Evolutionary conservation across 2,797 vertebrate genomes (phyloP).

Genomic region (Pogoniulus pusillus): DNA sequence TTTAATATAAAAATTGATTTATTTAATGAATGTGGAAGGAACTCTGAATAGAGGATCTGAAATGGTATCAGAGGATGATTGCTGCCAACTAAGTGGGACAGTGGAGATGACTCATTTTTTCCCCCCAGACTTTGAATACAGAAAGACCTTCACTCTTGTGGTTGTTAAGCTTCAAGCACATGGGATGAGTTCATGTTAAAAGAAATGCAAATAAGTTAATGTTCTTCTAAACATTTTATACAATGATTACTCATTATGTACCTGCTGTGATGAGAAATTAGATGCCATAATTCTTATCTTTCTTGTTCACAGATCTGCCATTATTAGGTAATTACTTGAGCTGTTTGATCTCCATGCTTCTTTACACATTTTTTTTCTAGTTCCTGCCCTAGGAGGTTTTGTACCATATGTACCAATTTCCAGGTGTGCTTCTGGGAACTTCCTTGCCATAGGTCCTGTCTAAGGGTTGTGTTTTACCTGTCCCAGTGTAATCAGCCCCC

Average conservation of each 20-base stretch:
- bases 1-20: not conserved
- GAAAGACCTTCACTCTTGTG: not conserved
- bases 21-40: not conserved
- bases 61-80: not conserved
- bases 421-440: not conserved
- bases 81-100: not conserved
- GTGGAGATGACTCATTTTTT: not conserved
- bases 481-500: not conserved
- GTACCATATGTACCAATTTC: rapidly evolving
- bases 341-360: not conserved
- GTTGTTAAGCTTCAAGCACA: not conserved
- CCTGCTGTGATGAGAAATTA: constrained; percentile 13
- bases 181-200: not conserved
- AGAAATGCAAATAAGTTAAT: not conserved
- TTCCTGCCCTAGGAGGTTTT: not conserved
- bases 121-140: not conserved
- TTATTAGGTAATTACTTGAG: not conserved
- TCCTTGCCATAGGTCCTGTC: not conserved
- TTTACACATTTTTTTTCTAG: not conserved
- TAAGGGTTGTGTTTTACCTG: not conserved
- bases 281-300: not conserved
- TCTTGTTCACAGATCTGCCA: not conserved
- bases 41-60: not conserved
- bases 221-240: not conserved
- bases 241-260: not conserved